Evolutionary conservation across 2,113 vertebrate genomes (phyloP).

Genomic region (Vidua chalybeata): DNA sequence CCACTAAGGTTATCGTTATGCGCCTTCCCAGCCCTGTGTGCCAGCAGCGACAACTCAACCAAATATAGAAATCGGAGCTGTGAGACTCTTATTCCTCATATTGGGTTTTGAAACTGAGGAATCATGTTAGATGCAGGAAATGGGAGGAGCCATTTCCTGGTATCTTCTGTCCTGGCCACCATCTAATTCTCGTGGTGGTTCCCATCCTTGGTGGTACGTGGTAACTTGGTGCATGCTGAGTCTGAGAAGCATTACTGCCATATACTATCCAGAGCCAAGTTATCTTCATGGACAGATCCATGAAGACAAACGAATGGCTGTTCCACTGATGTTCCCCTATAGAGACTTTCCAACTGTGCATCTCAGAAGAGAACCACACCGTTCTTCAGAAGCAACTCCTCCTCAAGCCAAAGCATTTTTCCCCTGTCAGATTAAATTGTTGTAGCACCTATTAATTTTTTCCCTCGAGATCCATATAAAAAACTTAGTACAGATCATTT

Average conservation of each 20-base stretch:
- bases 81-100: not conserved
- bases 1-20: not conserved
- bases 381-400: not conserved
- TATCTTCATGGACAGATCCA: not conserved
- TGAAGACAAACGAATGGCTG: not conserved
- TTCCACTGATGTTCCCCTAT: not conserved
- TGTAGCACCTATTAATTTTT: not conserved
- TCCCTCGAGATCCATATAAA: not conserved
- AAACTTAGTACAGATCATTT: not conserved
- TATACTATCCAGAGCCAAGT: not conserved
- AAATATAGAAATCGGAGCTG: not conserved
- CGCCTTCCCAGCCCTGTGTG: not conserved
- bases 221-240: not conserved
- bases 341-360: not conserved
- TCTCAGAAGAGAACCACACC: not conserved
- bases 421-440: not conserved
- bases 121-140: not conserved
- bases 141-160: not conserved
- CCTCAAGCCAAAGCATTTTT: not conserved
- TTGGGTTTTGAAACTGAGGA: not conserved
- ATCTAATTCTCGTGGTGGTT: not conserved
- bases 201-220: not conserved
- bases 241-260: not conserved
- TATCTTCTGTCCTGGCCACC: not conserved
- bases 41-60: not conserved